Conservation (phyloP, 2,888 invertebrate species). For the Anoplius nigerrimus region DNA sequence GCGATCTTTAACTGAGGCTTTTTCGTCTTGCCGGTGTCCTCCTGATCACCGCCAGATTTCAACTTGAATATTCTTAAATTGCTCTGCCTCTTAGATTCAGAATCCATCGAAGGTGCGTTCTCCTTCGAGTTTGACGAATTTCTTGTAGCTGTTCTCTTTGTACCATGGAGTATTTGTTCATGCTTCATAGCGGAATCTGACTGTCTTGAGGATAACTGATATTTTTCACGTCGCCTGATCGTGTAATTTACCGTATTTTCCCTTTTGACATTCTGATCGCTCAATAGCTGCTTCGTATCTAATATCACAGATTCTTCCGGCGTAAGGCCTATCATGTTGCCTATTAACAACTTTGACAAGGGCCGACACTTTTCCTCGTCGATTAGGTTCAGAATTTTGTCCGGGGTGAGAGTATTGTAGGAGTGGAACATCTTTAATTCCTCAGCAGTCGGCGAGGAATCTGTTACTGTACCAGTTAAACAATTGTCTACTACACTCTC, state of each 20-base stretch:
- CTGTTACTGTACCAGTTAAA: background rate
- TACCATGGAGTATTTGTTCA: background rate
- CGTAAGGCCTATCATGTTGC: conserved; percentile 67
- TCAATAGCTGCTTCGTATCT: too few species aligned
- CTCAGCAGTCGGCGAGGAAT: background rate
- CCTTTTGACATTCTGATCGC: background rate
- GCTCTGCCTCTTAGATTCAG: background rate
- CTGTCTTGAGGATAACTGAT: background rate
- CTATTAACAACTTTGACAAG: conserved; percentile 67
- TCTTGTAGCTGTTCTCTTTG: background rate
- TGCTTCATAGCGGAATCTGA: background rate
- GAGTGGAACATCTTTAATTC: conserved; percentile 32
- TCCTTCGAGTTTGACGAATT: background rate
- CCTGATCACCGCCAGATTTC: background rate
- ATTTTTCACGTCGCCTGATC: conserved; percentile 35
- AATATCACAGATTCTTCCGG: conserved; percentile 53
- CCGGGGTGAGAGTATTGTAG: conserved; percentile 64
- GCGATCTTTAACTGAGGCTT: background rate
- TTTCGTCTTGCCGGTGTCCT: background rate
- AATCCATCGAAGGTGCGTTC: background rate
- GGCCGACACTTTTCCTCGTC: conserved; percentile 66
- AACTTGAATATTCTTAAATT: background rate
- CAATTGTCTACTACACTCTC: background rate
- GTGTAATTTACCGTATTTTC: conserved; percentile 18
- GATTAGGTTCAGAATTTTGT: conserved; percentile 66